Base-by-base conservation (phyloP, 1,140 invertebrate species). In the Papilio polyxenes region DNA sequence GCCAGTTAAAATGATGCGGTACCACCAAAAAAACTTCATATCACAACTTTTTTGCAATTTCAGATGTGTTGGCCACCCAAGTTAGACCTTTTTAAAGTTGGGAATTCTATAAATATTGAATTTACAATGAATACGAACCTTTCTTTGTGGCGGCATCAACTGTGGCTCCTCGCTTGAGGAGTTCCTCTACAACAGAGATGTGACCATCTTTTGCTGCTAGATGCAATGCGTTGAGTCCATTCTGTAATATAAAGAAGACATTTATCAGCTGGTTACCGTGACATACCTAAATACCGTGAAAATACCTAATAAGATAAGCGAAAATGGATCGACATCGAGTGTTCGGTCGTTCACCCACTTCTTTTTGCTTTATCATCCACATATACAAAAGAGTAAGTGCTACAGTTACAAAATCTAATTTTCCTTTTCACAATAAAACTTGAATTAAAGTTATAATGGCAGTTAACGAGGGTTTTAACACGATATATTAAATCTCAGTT, bases 141-240 rank as follows among this genome's bases (percentile, higher is more conserved):
- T 99, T 99, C 96, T 99, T 99, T n/a, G 99, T 99, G 37, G 98
- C 98, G 65, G 99, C 98, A 95, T 99, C 98, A 11, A 99, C 98
- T 83, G 97, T 96, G 40, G 98, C 99, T 74, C 98, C 98, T 86
- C 98, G 96, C 86, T 96, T 97, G 40, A 99, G 94, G 51, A 99
- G 95, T 93, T 99, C 98, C 88, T 96, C 96, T 20, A 99, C 99
- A 75, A 99, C 98, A 87, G 98, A 96, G 74, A 98, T 96, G 95
- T 99, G 98, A 10, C 99, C 99, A 96, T 99, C 99, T 95, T 99
- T 99, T 44, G 99, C 98, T 81, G 99, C 99, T 87, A 99, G 95
- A 95, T 99, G 99, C 82, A 99, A 96, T 62, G 99, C 99, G 94
- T 99, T 99, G 83, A 99, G 95, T 81, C 99, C 99, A 95, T 99